Base-by-base conservation (phyloP, 2,797 vertebrate genomes). In the Falco concolor region DNA sequence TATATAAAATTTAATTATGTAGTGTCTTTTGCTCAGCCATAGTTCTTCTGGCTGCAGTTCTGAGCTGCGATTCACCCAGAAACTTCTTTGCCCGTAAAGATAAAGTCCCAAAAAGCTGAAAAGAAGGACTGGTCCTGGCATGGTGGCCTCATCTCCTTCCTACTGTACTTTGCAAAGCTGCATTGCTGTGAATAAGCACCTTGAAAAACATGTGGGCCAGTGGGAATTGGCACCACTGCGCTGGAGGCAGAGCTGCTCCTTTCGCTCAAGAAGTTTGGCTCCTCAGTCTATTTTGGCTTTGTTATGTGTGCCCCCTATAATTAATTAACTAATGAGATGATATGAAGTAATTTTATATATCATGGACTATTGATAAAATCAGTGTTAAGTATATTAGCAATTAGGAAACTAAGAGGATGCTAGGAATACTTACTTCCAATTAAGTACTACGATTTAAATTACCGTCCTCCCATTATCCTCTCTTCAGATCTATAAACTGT, bases 311-410 rank as follows among this genome's bases (percentile, higher is more conserved):
- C 30, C 47, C 40, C 27, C 63, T 57, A 28, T 69, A 94, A 76
- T 94, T 92, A 94, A 96, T 92, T 95, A 94, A 93, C 82, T 93
- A 96, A 95, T 81, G 81, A 95, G 84, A 36, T 92, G 65, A 81
- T 92, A 87, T 63, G 61, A 90, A 94, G 84, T 86, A 73, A 86
- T 89, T 95, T 95, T 94, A 89, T 95, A 30, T 94, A 94, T 94
- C 87, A 75, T 69, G 59, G 82, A 63, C 90, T 96, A 95, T 75
- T 93, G 93, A 93, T 91, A 96, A 93, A 94, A 95, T 75, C 82
- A 69, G 65, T 82, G 64, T 87, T 89, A 88, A 96, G 84, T 85
- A 76, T 91, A 95, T 89, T 81, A 93, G 75, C 63, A 93, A 89
- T 89, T 90, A 90, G 40, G 64, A 92, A 95, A 87, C 38, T 34